Percentiles rank a stretch among this genome's conserved stretches.
Conservation (phyloP, 2,113 vertebrate genomes). For the Anoplopoma fimbria region DNA sequence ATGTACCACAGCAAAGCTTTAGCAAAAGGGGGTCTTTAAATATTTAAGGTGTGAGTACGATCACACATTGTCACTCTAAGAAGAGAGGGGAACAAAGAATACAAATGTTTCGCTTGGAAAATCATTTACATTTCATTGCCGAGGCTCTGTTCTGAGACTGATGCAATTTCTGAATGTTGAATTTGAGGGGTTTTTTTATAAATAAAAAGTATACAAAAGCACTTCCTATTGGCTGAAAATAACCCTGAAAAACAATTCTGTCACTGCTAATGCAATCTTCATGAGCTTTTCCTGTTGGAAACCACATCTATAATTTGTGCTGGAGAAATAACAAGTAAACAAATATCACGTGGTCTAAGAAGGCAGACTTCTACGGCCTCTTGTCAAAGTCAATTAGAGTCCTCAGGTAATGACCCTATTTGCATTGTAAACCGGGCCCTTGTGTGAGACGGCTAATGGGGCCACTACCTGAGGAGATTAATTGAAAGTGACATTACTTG, state of each 20-base stretch:
- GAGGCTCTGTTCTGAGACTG: constrained; percentile 44
- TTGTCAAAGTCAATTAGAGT: constrained; percentile 96
- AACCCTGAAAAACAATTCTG: background rate
- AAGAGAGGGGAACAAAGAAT: constrained; percentile 69
- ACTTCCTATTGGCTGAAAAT: background rate
- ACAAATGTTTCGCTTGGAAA: constrained; percentile 77
- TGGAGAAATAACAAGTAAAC: constrained; percentile 87
- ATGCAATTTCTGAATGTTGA: constrained; percentile 49
- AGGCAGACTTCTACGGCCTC: constrained; percentile 73
- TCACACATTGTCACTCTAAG: constrained; percentile 70
- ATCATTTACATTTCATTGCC: constrained; percentile 76
- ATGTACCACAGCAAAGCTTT: constrained; percentile 73
- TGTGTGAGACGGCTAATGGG: constrained; percentile 94
- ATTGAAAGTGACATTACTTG: constrained; percentile 96
- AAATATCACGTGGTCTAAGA: constrained; percentile 85
- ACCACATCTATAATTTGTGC: constrained; percentile 76
- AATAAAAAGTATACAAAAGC: constrained; percentile 9
- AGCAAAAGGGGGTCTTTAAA: constrained; percentile 83
- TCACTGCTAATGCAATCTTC: constrained; percentile 7
- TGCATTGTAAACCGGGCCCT: constrained; percentile 92
- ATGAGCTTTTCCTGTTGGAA: constrained; percentile 5
- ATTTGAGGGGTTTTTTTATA: constrained; percentile 7
- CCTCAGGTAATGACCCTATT: constrained; percentile 95
- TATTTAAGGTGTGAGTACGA: constrained; percentile 83
- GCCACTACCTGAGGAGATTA: constrained; percentile 92